Evolutionary conservation across 2,113 vertebrate species (phyloP), one percentile per base, ranked within the genome.

Genomic region (human (Homo sapiens)): DNA sequence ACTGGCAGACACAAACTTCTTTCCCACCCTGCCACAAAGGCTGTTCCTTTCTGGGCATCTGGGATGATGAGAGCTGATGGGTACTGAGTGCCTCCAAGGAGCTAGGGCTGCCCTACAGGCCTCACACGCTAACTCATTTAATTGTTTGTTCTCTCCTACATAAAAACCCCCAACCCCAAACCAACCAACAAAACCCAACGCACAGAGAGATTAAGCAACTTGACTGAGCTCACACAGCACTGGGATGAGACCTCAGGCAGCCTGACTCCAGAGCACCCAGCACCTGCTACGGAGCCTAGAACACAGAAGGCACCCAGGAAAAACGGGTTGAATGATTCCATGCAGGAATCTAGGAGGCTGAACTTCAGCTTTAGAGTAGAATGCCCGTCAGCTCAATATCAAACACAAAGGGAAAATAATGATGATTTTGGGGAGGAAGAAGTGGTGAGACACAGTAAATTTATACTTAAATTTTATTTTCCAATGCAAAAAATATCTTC

Each of bases 381-480:
- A 61, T 32, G n/a, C 30, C 38, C 20, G 57, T 38, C 68, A n/a
- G n/a, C 20, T 80, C 32, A 76, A 8, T 23, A 40, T 66, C 64
- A 52, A 38, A 43, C 9, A 2, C 43, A 43, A 43, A 35, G 9
- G 43, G 43, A 35, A 72, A 64, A 66, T 14, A 27, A 14, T 45
- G 32, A 0, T 22, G 11, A 55, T 52, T 70, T 75, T 45, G 10
- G 22, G 17, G 9, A 32, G 23, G 40, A 59, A 27, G 55, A 80
- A 52, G 30, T 35, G 16, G 10, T 30, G n/a, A 70, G 40, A 40
- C 27, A 35, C 25, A 23, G 52, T 61, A 55, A 38, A 50, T 76
- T 86, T 78, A 59, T 25, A 88, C 38, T 72, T 76, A 43, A 12
- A 75, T 86, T 90, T 70, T 75, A 68, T 82, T 96, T 90, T 86